Base-by-base conservation (phyloP, 2,797 vertebrate species). In the Ceryle rudis region DNA sequence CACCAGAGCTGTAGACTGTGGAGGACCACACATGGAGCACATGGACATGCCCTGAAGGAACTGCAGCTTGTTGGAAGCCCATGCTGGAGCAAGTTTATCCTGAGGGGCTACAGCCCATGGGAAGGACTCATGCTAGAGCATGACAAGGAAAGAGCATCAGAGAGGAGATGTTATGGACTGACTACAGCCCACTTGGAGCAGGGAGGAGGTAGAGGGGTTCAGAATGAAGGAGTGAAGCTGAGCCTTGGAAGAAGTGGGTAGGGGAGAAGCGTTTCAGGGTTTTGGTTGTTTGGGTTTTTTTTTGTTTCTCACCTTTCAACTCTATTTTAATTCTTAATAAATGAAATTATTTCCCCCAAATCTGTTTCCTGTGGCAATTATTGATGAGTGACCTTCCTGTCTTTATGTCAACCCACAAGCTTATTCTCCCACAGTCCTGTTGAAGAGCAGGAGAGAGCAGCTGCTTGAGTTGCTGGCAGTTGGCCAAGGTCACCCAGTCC, bases 391-490 rank as follows among this genome's bases (percentile, higher is more conserved):
- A 57, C 22, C 18, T 87, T n/a, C 26, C 42, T 51, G 60, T 54
- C 42, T 81, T 86, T 65, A 51, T 39, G 61, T 81, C 61, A 79
- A 35, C 25, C 31, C 31, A 71, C 49, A 42, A 64, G 44, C 29
- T 72, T 69, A 25, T 79, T 81, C n/a, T 0, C 5, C 5, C 11
- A 13, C 6, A 54, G 0, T 71, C 33, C 29, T 72, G 9, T 31
- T 65, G 66, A 75, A 22, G 18, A 57, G 20, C 8, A 3, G 18
- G 14, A 54, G 19, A 47, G 72, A 72, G 33, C 9, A 2, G 21
- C 28, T 89, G 58, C 7, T 9, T 37, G 49, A 29, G 31, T 2
- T 0, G 19, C 17, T 61, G 42, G 21, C 55, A 66, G 37, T 8
- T 66, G 52, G 17, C 29, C 14, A 54, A 54, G 20, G n/a, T 83